Conservation (phyloP, 2,888 invertebrate species). For the Euplexia lucipara region DNA sequence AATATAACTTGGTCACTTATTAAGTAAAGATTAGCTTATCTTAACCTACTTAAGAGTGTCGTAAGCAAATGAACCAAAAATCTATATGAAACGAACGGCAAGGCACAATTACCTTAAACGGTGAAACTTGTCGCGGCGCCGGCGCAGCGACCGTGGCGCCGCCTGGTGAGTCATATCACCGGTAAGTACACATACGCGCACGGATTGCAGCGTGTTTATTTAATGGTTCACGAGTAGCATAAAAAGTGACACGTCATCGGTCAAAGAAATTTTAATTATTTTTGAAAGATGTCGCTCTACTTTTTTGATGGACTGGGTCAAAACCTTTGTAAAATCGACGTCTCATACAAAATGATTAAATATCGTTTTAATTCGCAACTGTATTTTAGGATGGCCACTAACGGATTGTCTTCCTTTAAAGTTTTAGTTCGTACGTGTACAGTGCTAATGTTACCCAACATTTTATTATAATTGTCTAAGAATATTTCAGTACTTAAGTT, state of each 20-base stretch:
- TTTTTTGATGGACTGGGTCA: conserved; percentile 10
- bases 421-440: too few relatives aligned
- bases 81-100: conserved; percentile 60
- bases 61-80: conserved; percentile 65
- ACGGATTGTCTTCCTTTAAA: too few relatives aligned
- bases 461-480: too few relatives aligned
- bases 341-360: neutral
- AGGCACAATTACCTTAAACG: conserved; percentile 64
- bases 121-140: conserved; percentile 65
- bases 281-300: conserved; percentile 14
- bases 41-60: conserved; percentile 50
- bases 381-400: neutral
- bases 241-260: conserved; percentile 39
- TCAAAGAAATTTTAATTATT: conserved; percentile 16
- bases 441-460: too few relatives aligned
- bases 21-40: conserved; percentile 59
- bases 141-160: conserved; percentile 66
- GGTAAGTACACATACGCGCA: conserved; percentile 38
- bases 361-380: neutral
- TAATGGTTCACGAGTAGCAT: conserved; percentile 40
- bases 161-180: conserved; percentile 69
- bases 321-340: neutral
- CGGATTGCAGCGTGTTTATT: conserved; percentile 29
- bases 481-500: too few relatives aligned
- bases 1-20: conserved; percentile 45